Evolutionary conservation across 1,140 invertebrate genomes (phyloP), one percentile per base, ranked within the genome.

Genomic region (Leptopilina clavipes): DNA sequence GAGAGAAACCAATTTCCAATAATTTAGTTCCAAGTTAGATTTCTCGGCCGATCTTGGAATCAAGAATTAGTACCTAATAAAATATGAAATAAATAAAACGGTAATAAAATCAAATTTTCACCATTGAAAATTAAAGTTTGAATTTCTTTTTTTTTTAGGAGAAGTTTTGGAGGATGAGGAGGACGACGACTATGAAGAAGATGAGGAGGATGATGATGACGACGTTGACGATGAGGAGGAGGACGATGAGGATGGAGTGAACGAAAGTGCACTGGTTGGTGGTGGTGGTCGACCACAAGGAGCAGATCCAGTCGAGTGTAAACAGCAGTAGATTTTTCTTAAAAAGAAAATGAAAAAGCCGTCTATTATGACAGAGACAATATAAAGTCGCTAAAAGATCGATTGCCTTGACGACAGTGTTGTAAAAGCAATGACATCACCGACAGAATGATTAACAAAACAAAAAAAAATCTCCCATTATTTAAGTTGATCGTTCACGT

Each of bases 91-190:
- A n/a, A n/a, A n/a, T n/a, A n/a, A n/a, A n/a, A n/a, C n/a, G n/a
- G n/a, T n/a, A n/a, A n/a, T n/a, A n/a, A n/a, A n/a, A n/a, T n/a
- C n/a, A n/a, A n/a, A n/a, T n/a, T n/a, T n/a, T n/a, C n/a, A n/a
- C n/a, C n/a, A n/a, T n/a, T n/a, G n/a, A n/a, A n/a, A n/a, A n/a
- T n/a, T n/a, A n/a, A 31, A 31, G 6, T 31, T 31, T 31, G 25
- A 3, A 31, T 31, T 31, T 31, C 6, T 31, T 31, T 31, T 31
- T 72, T 44, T 85, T 85, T 43, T 45, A 92, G 91, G 95, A 56
- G 95, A 96, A 91, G 94, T 93, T 37, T 91, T 95, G 17, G 94
- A 96, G 83, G 95, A 95, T 74, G 95, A 96, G 74, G 94, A 95
- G 56, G 93, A 94, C 72, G 93, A 94, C 71, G 93, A 94, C 76